Percentiles rank a stretch among this genome's conserved stretches.
Conservation (phyloP, 2,113 vertebrate species). For the Forbesichthys papilliferus region DNA sequence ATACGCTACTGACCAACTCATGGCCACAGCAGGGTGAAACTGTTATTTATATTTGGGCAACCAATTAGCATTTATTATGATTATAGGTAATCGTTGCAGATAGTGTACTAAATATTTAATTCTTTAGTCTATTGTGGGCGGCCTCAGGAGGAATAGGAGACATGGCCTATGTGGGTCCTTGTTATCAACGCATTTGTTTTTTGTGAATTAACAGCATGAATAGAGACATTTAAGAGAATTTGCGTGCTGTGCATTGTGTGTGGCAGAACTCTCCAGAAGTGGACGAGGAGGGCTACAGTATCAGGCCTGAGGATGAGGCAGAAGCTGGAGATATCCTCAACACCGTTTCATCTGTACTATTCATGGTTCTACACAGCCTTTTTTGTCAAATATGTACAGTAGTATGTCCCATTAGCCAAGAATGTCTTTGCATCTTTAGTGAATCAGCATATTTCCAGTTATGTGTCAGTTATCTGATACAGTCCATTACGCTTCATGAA, state of each 20-base stretch:
- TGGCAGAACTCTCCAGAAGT: slow-evolving; percentile 92
- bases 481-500: too few species aligned
- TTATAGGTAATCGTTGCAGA: neutral
- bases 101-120: neutral
- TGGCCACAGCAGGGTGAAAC: neutral
- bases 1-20: neutral
- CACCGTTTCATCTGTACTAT: neutral
- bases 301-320: slow-evolving; percentile 89
- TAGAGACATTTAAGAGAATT: neutral
- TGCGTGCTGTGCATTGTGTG: slow-evolving; percentile 26
- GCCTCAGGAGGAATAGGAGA: neutral
- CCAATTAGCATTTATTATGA: neutral
- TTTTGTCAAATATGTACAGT: too few species aligned
- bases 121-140: neutral
- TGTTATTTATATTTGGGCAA: slow-evolving; percentile 4
- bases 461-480: too few species aligned
- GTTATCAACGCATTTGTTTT: neutral
- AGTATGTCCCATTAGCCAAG: too few species aligned
- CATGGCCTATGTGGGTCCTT: neutral
- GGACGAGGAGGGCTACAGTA: slow-evolving; percentile 97
- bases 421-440: too few species aligned
- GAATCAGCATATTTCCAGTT: too few species aligned
- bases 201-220: neutral
- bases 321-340: slow-evolving; percentile 93
- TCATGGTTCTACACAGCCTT: neutral